A percentile compares a stretch with the other conserved stretches of the same genome.
Conservation (phyloP, 2,797 vertebrate genomes). For the Eurystomus glaucurus region DNA sequence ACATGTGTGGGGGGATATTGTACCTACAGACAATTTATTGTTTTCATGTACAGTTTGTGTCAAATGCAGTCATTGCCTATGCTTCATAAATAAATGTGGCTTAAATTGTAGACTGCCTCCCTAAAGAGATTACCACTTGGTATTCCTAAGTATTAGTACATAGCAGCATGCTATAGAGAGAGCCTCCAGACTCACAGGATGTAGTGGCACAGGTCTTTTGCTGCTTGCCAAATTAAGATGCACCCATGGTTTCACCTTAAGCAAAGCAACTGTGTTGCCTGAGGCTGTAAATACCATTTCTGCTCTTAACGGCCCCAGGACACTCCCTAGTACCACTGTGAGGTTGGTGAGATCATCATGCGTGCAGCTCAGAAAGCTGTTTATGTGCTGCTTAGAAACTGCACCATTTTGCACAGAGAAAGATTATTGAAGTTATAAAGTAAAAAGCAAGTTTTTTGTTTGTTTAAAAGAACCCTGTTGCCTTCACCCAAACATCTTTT, state of each 20-base stretch:
- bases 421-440: background rate
- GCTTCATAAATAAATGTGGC: background rate
- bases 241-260: background rate
- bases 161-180: background rate
- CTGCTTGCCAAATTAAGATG: fast-evolving
- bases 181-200: background rate
- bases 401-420: background rate
- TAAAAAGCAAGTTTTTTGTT: background rate
- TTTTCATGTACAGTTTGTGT: background rate
- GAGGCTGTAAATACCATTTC: background rate
- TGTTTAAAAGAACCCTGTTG: background rate
- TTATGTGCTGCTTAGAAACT: background rate
- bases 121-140: background rate
- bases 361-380: background rate
- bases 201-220: fast-evolving
- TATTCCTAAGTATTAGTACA: fast-evolving
- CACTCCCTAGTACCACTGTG: background rate
- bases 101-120: background rate
- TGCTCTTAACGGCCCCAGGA: background rate
- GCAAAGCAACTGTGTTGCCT: background rate
- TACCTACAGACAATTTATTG: background rate
- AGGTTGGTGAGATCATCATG: background rate
- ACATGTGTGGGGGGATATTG: fast-evolving
- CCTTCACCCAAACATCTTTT: background rate
- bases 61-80: fast-evolving